Base-by-base conservation (phyloP, 2,888 invertebrate species). In the Xylota sylvarum region DNA sequence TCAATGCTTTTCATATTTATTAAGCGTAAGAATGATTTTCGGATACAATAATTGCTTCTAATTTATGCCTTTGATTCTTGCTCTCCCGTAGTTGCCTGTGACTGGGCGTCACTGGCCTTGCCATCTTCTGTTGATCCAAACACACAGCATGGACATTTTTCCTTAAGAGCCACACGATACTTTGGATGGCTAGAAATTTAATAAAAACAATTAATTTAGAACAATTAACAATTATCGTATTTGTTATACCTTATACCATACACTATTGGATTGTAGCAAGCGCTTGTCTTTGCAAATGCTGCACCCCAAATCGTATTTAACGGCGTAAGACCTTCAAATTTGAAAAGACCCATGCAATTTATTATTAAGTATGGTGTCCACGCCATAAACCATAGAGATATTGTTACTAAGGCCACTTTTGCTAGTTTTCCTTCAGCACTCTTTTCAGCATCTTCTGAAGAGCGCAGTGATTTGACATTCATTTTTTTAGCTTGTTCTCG, bases 401-500 rank as follows among this genome's bases (percentile, higher is more conserved):
- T 97, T 85, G 97, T 98, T 94, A 97, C 97, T 90, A 98, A 93
- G 70, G 98, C 97, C 72, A 98, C 96, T 94, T 97, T 97, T 76
- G 97, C 97, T 89, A 97, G 93, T 94, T 97, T 97, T 92, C 96
- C 96, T 93, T 97, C 97, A 7, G 97, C 96, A 90, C 97, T 97
- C 62, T 96, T 96, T 89, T 95, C 95, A 12, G 95, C 94, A 88
- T 95, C 95, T 90, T 97, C 96, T 32, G 96, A 94, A 40, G 97
- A 96, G 91, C 97, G 94, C 73, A 97, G 94, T 43, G 97, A 97
- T 85, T 97, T 96, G 5, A 97, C 97, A 92, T 97, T 97, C 97
- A 97, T 97, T 93, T 97, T 97, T 93, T 97, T 97, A 70, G 97
- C 97, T 93, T 97, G 97, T 92, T 97, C 97, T 89, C 97, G 94